phyloP scores from a whole-genome alignment of 2,797 vertebrate genomes.

The Aulostomus chinensis region DNA sequence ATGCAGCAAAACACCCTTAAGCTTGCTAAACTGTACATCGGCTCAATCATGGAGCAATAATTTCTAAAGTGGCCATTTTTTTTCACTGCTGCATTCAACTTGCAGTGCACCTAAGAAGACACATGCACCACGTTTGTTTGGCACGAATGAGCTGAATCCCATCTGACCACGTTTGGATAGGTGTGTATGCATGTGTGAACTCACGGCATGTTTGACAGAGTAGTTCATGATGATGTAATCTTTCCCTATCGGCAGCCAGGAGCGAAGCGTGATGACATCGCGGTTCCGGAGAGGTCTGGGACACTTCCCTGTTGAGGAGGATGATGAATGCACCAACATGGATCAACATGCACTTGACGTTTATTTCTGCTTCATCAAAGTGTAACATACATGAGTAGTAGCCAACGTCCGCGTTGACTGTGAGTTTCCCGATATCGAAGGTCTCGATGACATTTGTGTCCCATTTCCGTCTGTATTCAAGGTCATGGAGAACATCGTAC shows the following conservation, averaged over 20 bases:
- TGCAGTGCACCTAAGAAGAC: constrained; percentile 5
- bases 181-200: constrained; percentile 43
- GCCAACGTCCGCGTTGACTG: constrained; percentile 92
- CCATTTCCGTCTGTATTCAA: constrained; percentile 93
- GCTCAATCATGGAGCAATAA: constrained; percentile 1
- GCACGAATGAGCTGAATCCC: neutral
- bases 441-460: constrained; percentile 96
- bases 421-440: constrained; percentile 94
- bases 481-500: constrained; percentile 95
- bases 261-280: constrained; percentile 93
- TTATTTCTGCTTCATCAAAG: too few relatives aligned
- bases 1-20: constrained; percentile 6
- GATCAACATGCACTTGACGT: too few relatives aligned
- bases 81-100: neutral
- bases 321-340: neutral
- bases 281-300: constrained; percentile 92
- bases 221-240: constrained; percentile 99
- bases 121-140: neutral
- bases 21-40: constrained; percentile 4
- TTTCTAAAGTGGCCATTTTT: constrained; percentile 1
- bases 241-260: constrained; percentile 91
- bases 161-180: neutral
- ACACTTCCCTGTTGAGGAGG: constrained; percentile 85
- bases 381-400: constrained; percentile 88
- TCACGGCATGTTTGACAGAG: constrained; percentile 91